A percentile compares a stretch with the other conserved stretches of the same genome.
Conservation (phyloP, 1,140 invertebrate species). For the Trichonephila clavipes region DNA sequence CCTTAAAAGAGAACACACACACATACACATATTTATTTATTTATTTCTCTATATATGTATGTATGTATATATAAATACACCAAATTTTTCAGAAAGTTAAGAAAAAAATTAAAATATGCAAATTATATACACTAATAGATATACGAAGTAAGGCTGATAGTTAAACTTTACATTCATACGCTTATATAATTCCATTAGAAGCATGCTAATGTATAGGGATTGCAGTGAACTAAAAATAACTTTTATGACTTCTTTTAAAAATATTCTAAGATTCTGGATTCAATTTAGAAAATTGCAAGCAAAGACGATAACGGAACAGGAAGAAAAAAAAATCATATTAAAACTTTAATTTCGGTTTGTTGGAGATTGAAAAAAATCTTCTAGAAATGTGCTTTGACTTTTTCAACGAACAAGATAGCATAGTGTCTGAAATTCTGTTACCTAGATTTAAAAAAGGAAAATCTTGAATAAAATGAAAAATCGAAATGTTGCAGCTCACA, state of each 20-base stretch:
- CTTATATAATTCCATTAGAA: too few relatives aligned
- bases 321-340: neutral
- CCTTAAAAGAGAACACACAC: too few relatives aligned
- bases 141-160: too few relatives aligned
- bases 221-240: neutral
- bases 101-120: too few relatives aligned
- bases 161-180: too few relatives aligned
- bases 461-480: neutral
- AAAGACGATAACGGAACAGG: neutral
- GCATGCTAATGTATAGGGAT: neutral
- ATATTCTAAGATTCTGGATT: neutral
- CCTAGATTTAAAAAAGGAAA: neutral
- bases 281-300: conserved; percentile 27
- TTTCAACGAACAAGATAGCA: neutral
- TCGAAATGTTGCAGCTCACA: too few relatives aligned
- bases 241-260: conserved; percentile 22
- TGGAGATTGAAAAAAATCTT: neutral
- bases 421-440: neutral
- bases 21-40: too few relatives aligned
- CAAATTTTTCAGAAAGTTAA: too few relatives aligned
- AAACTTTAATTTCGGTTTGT: conserved; percentile 6
- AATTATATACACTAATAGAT: too few relatives aligned
- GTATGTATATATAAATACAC: too few relatives aligned
- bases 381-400: neutral
- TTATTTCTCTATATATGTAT: too few relatives aligned